These are phyloP conservation scores for Cryptoleucopteryx plumbea DNA, from an alignment of 2,113 vertebrate species.

Conservation along the genomic window DNA sequence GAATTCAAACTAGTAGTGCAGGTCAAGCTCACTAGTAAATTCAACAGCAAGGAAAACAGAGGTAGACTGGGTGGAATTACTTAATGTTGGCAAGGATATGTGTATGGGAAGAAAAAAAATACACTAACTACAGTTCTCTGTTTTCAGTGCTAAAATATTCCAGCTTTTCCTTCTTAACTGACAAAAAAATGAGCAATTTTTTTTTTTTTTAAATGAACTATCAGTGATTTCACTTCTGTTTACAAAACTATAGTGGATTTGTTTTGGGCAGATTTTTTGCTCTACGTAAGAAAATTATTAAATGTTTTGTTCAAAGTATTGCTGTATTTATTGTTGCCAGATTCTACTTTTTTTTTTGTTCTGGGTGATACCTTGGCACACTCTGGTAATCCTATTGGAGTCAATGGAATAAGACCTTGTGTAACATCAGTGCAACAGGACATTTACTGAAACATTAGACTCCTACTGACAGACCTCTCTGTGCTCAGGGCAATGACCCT, in stretches of 20 bases:
- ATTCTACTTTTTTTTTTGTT: background rate
- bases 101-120: background rate
- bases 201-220: background rate
- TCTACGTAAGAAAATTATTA: background rate
- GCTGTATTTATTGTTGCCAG: background rate
- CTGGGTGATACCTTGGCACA: background rate
- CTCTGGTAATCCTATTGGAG: background rate
- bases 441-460: background rate
- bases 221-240: background rate
- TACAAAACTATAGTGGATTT: background rate
- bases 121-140: background rate
- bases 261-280: background rate
- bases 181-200: background rate
- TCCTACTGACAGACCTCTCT: background rate
- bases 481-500: background rate
- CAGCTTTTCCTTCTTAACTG: background rate
- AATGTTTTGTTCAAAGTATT: background rate
- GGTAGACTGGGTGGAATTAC: too few relatives aligned
- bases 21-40: background rate
- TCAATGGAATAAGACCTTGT: background rate
- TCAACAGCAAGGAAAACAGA: background rate
- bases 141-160: background rate
- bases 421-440: background rate
- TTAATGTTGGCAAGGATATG: background rate
- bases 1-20: background rate